phyloP scores from a whole-genome alignment of 1,140 invertebrate genomes.

The Latrodectus geometricus region DNA sequence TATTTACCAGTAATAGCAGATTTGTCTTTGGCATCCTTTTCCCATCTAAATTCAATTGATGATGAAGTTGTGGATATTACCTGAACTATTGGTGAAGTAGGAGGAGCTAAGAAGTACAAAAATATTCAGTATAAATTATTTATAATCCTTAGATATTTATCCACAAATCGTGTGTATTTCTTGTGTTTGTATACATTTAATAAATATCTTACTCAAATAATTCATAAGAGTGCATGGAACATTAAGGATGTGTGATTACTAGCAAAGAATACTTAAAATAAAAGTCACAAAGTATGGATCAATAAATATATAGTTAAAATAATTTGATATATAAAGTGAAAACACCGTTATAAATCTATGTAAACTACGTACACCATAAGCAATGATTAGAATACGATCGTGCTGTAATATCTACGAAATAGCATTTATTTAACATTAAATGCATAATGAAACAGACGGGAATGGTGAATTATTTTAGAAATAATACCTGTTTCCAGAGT shows the following conservation, averaged over 20 bases:
- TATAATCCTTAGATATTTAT: not conserved
- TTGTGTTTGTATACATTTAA: no score
- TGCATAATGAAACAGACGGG: not conserved
- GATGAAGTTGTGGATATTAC: constrained; percentile 51
- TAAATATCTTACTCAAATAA: no score
- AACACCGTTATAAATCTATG: no score
- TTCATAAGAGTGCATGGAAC: no score
- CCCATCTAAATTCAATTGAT: constrained; percentile 63
- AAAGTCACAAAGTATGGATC: no score
- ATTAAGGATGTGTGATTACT: no score
- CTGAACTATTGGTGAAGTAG: constrained; percentile 64
- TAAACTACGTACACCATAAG: constrained; percentile 31
- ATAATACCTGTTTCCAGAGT: constrained; percentile 76
- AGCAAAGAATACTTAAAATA: no score
- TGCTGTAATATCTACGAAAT: constrained; percentile 13
- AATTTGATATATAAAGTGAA: no score
- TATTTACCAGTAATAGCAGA: constrained; percentile 56
- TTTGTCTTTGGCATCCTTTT: constrained; percentile 62
- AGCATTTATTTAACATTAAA: not conserved
- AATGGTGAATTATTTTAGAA: not conserved
- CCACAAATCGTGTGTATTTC: no score
- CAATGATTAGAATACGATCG: constrained; percentile 53
- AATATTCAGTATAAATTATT: constrained; percentile 23
- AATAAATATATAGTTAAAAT: no score
- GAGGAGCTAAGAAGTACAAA: constrained; percentile 57